A percentile compares a stretch with the other conserved stretches of the same genome.
phyloP scores from a whole-genome alignment of 1,140 invertebrate genomes.

The Heliconius hewitsoni region DNA sequence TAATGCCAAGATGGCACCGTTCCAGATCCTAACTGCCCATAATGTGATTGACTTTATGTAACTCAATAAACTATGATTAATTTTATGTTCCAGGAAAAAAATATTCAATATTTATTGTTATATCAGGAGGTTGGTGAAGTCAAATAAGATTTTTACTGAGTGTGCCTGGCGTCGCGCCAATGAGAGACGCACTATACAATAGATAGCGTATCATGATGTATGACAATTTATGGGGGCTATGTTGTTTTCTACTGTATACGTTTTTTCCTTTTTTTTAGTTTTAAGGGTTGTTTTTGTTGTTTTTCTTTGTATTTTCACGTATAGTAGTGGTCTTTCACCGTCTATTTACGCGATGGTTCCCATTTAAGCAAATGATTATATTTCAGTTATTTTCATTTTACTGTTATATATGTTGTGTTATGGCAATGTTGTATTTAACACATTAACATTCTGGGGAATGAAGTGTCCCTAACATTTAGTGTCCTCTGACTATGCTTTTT shows the following conservation, averaged over 20 bases:
- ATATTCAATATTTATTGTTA: background rate
- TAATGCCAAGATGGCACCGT: background rate
- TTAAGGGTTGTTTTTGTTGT: background rate
- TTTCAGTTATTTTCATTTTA: too few species aligned
- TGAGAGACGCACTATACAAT: background rate
- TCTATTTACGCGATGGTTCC: too few species aligned
- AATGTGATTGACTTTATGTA: slow-evolving; percentile 8
- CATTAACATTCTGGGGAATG: too few species aligned
- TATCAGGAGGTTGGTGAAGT: background rate
- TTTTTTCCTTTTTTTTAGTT: background rate
- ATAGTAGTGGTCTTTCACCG: background rate
- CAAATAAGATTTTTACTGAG: slow-evolving; percentile 13
- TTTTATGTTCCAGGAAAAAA: background rate
- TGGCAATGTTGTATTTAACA: too few species aligned
- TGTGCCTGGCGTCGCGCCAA: slow-evolving; percentile 22
- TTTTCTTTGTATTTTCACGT: background rate
- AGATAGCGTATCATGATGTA: background rate
- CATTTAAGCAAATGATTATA: too few species aligned
- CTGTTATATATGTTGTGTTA: too few species aligned
- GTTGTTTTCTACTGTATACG: background rate
- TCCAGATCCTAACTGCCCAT: background rate
- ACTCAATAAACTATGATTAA: slow-evolving; percentile 10
- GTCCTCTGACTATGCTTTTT: too few species aligned
- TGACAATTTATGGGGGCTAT: background rate
- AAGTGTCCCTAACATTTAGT: too few species aligned